These are phyloP conservation scores for Parotocinclus haroldoi DNA, from an alignment of 2,797 vertebrate genomes.

Conservation along the genomic window DNA sequence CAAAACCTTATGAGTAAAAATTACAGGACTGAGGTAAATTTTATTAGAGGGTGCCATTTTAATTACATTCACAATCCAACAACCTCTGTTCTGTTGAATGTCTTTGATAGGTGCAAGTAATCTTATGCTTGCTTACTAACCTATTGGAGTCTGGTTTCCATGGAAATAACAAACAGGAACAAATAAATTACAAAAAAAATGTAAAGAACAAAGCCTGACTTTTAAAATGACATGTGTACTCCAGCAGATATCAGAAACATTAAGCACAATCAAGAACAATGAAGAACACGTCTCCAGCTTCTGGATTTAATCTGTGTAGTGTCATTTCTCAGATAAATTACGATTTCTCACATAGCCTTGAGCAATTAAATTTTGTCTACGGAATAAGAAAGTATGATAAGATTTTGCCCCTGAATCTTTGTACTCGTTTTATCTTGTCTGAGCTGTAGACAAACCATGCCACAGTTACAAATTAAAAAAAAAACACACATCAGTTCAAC, in stretches of 20 bases:
- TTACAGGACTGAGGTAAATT: slow-evolving; percentile 21
- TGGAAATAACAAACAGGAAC: slow-evolving; percentile 5
- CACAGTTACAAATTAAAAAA: neutral
- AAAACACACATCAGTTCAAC: slow-evolving; percentile 28
- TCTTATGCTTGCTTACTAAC: neutral
- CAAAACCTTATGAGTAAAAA: slow-evolving; percentile 12
- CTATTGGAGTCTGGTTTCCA: slow-evolving; percentile 17
- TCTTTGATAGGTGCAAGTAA: slow-evolving; percentile 30
- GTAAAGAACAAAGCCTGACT: too few species aligned
- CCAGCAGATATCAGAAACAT: too few species aligned
- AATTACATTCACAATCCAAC: slow-evolving; percentile 15
- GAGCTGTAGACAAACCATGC: slow-evolving; percentile 5
- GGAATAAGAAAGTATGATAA: neutral
- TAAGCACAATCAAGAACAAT: too few species aligned
- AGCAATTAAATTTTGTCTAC: too few species aligned
- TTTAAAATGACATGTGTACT: too few species aligned
- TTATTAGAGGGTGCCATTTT: slow-evolving; percentile 36
- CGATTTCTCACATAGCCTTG: too few species aligned
- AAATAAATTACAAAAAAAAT: neutral
- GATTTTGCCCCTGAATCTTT: slow-evolving; percentile 1
- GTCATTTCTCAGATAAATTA: too few species aligned
- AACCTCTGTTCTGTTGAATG: slow-evolving; percentile 25
- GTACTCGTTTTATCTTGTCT: neutral
- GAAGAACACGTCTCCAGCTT: too few species aligned
- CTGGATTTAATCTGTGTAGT: too few species aligned